Evolutionary conservation across 2,113 vertebrate genomes (phyloP).

Genomic region (Gobius niger): DNA sequence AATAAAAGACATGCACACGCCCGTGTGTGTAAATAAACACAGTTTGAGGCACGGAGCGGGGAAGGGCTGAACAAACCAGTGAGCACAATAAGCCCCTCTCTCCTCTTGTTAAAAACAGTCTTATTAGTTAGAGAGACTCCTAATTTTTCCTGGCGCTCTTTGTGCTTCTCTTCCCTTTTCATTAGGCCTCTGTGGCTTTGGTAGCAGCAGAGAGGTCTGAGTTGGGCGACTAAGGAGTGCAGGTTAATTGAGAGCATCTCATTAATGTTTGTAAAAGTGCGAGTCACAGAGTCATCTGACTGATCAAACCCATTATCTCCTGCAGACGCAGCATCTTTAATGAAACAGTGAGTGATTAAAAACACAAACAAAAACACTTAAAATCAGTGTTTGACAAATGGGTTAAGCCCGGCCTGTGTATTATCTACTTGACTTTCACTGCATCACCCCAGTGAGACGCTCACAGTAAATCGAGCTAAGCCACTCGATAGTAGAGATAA

Average conservation of each 20-base stretch:
- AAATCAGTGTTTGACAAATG: conserved; percentile 53
- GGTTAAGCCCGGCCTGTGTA: conserved; percentile 46
- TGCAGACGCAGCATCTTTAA: conserved; percentile 50
- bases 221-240: conserved; percentile 32
- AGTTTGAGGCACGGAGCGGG: not conserved
- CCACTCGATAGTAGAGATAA: conserved; percentile 43
- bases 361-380: conserved; percentile 65
- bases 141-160: conserved; percentile 29
- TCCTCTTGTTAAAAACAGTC: conserved; percentile 57
- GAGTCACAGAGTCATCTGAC: conserved; percentile 49
- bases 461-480: conserved; percentile 30
- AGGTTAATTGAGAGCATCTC: conserved; percentile 66
- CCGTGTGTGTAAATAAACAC: conserved; percentile 13
- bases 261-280: conserved; percentile 54
- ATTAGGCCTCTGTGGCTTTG: conserved; percentile 49
- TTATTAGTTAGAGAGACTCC: conserved; percentile 57
- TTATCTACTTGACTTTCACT: conserved; percentile 53
- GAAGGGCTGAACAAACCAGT: conserved; percentile 40
- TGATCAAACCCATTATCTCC: conserved; percentile 63
- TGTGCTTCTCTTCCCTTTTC: conserved; percentile 48
- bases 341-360: conserved; percentile 68
- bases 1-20: conserved; percentile 47
- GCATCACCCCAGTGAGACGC: conserved; percentile 37
- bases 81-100: conserved; percentile 47
- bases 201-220: conserved; percentile 46